phyloP scores from a whole-genome alignment of 1,140 invertebrate genomes.

The Holotrichia oblita region DNA sequence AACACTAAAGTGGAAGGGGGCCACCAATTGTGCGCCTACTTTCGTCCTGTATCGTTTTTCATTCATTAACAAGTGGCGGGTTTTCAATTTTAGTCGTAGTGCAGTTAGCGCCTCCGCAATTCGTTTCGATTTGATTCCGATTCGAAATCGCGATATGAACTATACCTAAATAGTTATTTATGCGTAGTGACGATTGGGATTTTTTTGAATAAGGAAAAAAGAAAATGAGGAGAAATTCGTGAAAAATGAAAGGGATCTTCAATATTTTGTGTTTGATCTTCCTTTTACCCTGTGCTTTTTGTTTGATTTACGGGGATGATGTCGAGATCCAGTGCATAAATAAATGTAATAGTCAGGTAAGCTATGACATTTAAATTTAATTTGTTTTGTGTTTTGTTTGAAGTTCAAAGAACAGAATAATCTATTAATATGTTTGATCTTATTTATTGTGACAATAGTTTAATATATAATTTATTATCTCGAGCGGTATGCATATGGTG shows the following conservation, averaged over 20 bases:
- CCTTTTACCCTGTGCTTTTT: not conserved
- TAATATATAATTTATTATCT: no score
- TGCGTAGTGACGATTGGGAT: no score
- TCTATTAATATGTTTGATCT: no score
- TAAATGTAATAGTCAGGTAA: constrained; percentile 23
- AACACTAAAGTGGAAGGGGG: not conserved
- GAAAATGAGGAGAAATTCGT: not conserved
- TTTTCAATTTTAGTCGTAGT: not conserved
- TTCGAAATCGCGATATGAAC: not conserved
- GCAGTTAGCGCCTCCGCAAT: not conserved
- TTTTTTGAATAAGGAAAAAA: not conserved
- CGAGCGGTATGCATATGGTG: no score
- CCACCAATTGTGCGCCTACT: not conserved
- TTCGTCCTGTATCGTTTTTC: not conserved
- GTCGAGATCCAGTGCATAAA: constrained; percentile 10
- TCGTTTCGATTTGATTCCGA: no score
- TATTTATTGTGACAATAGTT: no score
- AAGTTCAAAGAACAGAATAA: no score
- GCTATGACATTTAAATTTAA: not conserved
- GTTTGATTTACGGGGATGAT: not conserved
- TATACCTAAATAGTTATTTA: no score
- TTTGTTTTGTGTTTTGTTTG: no score
- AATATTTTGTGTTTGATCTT: not conserved
- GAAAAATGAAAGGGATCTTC: not conserved
- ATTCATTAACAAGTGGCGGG: constrained; percentile 6